These are phyloP conservation scores for Bombus confusus DNA, from an alignment of 1,140 invertebrate species.

Conservation along the genomic window DNA sequence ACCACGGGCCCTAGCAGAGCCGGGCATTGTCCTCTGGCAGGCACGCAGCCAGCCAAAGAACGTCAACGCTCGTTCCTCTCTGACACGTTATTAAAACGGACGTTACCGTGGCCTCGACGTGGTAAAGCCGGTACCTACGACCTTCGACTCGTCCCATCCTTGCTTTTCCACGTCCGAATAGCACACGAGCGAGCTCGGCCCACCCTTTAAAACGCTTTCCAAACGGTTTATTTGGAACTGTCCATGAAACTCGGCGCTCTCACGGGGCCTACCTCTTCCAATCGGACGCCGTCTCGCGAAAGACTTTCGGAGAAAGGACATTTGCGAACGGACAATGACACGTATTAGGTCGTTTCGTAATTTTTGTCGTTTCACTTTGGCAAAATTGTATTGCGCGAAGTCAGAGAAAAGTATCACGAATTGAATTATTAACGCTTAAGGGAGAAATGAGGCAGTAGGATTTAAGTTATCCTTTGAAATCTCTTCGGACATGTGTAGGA, in stretches of 20 bases:
- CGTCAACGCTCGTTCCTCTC: conserved; percentile 63
- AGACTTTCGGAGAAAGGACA: not conserved
- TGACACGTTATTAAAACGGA: conserved; percentile 76
- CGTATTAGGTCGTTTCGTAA: not conserved
- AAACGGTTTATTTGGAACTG: conserved; percentile 2
- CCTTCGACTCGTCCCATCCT: not conserved
- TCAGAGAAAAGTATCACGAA: no score
- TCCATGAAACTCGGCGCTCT: not conserved
- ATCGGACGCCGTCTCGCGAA: not conserved
- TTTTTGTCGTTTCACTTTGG: no score
- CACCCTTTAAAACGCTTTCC: not conserved
- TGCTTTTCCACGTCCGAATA: not conserved
- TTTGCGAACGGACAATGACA: not conserved
- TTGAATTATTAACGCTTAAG: no score
- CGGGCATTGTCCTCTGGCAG: conserved; percentile 67
- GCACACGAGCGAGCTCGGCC: not conserved
- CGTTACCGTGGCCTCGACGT: conserved; percentile 36
- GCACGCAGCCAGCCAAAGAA: conserved; percentile 59
- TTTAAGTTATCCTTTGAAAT: no score
- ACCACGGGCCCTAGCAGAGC: conserved; percentile 48
- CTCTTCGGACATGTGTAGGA: no score
- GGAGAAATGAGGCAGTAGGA: accelerated
- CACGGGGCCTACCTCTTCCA: conserved; percentile 7
- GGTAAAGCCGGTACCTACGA: conserved; percentile 11
- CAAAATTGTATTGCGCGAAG: no score